Percentiles rank a stretch among this genome's conserved stretches.
Conservation (phyloP, 2,888 invertebrate genomes). For the Ormyrus labotus region DNA sequence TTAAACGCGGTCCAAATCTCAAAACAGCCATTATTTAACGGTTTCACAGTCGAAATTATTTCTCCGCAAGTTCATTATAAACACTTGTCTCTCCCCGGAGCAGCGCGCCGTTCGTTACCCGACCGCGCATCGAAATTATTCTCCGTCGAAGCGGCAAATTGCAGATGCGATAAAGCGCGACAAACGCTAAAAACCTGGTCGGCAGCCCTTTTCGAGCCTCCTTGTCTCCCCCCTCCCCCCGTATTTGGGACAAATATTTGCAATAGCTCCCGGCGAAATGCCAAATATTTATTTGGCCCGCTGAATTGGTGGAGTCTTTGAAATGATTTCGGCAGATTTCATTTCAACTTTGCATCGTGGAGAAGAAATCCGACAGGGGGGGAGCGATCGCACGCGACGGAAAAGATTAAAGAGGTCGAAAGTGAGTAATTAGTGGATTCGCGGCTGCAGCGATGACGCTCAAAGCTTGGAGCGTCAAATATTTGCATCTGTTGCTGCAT, state of each 20-base stretch:
- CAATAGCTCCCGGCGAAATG: constrained; percentile 33
- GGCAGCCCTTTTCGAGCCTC: no score
- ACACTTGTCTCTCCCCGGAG: no score
- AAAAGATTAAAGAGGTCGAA: neutral
- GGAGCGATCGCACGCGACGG: neutral
- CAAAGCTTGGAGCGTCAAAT: constrained; percentile 25
- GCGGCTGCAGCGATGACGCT: neutral
- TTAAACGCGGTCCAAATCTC: no score
- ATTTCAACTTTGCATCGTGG: constrained; percentile 13
- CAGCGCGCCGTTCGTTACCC: no score
- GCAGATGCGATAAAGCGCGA: no score
- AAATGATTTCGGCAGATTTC: constrained; percentile 25
- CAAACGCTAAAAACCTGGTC: no score
- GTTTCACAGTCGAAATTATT: no score
- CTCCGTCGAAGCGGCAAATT: no score
- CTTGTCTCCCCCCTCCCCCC: no score
- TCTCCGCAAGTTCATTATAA: no score
- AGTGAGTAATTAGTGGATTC: constrained; percentile 34
- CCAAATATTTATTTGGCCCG: constrained; percentile 57
- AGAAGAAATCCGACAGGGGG: neutral
- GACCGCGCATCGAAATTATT: no score
- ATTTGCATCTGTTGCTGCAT: neutral
- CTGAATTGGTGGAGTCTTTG: constrained; percentile 26
- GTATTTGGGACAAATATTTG: constrained; percentile 33
- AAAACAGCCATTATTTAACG: no score